Percentiles rank a stretch among this genome's conserved stretches.
These are phyloP conservation scores for Tautogolabrus adspersus DNA, from an alignment of 2,113 vertebrate genomes.

Conservation along the genomic window DNA sequence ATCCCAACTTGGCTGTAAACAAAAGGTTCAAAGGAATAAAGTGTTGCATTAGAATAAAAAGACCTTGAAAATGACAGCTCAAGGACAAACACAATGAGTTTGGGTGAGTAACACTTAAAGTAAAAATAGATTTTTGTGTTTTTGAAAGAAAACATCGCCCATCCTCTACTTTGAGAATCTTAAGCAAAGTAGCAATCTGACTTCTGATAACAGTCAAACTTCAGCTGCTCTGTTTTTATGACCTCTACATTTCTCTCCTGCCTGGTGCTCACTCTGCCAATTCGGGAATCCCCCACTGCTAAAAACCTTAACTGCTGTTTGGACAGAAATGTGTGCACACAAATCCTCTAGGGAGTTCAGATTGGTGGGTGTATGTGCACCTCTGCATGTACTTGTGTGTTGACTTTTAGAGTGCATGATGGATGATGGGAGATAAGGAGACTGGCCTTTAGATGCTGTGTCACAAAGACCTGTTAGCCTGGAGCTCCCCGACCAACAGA, in stretches of 20 bases:
- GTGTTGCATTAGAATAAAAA: background rate
- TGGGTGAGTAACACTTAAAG: background rate
- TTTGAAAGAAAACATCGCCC: background rate
- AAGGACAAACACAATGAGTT: background rate
- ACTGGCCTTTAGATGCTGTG: constrained; percentile 24
- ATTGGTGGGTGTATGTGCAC: constrained; percentile 14
- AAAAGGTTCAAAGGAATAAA: background rate
- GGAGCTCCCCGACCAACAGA: constrained; percentile 35
- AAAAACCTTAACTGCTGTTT: constrained; percentile 25
- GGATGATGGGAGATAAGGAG: constrained; percentile 51
- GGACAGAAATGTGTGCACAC: constrained; percentile 9
- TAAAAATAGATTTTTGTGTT: background rate
- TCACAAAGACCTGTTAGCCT: constrained; percentile 44
- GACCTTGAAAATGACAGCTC: background rate
- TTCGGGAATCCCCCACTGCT: constrained; percentile 10
- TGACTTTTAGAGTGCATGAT: constrained; percentile 50
- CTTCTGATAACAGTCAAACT: constrained; percentile 2
- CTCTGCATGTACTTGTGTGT: constrained; percentile 32
- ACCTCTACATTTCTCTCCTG: constrained; percentile 10
- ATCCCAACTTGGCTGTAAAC: background rate
- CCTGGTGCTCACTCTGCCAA: background rate
- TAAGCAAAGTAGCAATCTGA: background rate
- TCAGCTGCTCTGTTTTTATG: background rate
- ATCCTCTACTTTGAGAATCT: background rate
- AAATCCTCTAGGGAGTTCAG: constrained; percentile 13